Evolutionary conservation across 2,113 vertebrate genomes (phyloP), one percentile per base, ranked within the genome.

Genomic region (Heterocephalus glaber): DNA sequence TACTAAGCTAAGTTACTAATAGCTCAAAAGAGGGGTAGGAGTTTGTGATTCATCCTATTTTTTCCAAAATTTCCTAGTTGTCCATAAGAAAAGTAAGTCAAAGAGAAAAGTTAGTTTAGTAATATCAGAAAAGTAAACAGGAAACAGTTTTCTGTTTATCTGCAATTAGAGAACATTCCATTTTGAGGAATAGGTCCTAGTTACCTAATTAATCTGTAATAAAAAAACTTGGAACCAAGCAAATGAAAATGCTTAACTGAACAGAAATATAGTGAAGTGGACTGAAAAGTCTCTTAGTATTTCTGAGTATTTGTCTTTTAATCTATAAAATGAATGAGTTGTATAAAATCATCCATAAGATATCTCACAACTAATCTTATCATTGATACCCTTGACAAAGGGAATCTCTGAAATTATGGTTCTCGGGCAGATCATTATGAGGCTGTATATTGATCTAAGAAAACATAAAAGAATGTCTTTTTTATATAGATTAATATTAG

Each of bases 181-280:
- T 92, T 93, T 94, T 95, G 70, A 90, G 47, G 30, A 92, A 85
- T 77, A 90, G 72, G 20, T 52, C 77, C 49, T 95, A 82, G 90
- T 88, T 65, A 92, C 41, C 47, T 92, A 92, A 89, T 91, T 92
- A 96, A 89, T 76, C 35, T 94, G 22, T 77, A 19, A 54, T 52
- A 65, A 94, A 90, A 92, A 68, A 16, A 3, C 76, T 86, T 95
- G 70, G 11, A 33, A 47, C 30, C 77, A 38, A 94, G 7, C 58
- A 96, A 95, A 96, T 41, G 20, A 65, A 89, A 96, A 90, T 94
- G 65, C 82, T 96, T 92, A 92, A 60, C 70, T 89, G 63, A 86
- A 65, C 70, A 94, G 44, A 97, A 95, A 70, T 63, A 26, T 5
- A 56, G 41, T 81, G 35, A 86, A 63, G 22, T 4, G 58, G 60